Conservation (phyloP, 2,888 invertebrate species). For the Cephus sareptanus region DNA sequence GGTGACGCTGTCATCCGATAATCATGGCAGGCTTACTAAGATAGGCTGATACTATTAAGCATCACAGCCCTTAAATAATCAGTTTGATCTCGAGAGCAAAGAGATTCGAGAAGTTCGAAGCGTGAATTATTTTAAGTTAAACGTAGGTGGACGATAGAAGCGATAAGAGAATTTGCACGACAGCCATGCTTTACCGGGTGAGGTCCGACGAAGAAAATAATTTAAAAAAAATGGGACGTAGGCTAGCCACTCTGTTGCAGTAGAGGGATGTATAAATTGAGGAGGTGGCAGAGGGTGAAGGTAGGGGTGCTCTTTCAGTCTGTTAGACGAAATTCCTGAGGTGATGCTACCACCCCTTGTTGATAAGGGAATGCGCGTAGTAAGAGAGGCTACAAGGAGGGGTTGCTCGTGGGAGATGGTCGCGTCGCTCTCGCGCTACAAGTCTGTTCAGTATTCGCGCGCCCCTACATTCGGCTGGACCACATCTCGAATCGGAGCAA, state of each 20-base stretch:
- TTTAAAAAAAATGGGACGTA: not conserved
- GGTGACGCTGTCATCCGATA: not conserved
- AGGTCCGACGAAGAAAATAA: not conserved
- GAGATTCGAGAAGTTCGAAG: not conserved
- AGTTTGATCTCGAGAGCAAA: not conserved
- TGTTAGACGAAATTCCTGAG: not conserved
- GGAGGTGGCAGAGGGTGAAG: no score
- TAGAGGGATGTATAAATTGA: not conserved
- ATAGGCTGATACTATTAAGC: not conserved
- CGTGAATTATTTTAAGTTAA: not conserved
- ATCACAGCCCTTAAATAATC: not conserved
- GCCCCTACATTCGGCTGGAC: constrained; percentile 53
- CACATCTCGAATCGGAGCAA: constrained; percentile 12
- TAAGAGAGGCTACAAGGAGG: constrained; percentile 48
- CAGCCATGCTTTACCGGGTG: not conserved
- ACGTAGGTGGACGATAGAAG: not conserved
- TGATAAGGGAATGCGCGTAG: constrained; percentile 54
- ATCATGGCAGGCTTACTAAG: not conserved
- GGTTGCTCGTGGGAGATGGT: constrained; percentile 40
- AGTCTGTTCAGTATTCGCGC: constrained; percentile 60
- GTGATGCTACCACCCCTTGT: not conserved
- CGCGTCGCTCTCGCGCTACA: constrained; percentile 48
- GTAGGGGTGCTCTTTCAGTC: not conserved
- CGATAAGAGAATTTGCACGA: not conserved
- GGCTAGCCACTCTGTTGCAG: not conserved